A percentile compares a stretch with the other conserved stretches of the same genome.
Evolutionary conservation across 2,113 vertebrate species (phyloP).

Genomic region (Anguilla japonica): DNA sequence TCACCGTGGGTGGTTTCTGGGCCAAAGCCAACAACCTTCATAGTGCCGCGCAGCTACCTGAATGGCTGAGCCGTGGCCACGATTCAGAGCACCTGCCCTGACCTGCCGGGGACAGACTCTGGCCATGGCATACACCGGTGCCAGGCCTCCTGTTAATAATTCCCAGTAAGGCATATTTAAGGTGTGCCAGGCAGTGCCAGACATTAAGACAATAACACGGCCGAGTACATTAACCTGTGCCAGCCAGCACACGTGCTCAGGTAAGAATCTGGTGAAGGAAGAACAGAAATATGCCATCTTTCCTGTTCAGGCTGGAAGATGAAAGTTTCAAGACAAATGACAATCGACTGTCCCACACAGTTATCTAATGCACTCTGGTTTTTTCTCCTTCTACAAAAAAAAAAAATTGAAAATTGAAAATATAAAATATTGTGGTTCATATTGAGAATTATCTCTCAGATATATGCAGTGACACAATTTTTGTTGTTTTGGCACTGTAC

Average conservation of each 20-base stretch:
- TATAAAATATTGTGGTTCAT: too few relatives aligned
- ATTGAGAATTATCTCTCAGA: too few relatives aligned
- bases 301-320: not conserved
- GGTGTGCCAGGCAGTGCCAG: not conserved
- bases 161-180: not conserved
- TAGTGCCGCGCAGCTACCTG: not conserved
- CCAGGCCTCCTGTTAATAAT: not conserved
- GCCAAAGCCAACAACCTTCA: not conserved
- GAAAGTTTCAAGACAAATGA: not conserved
- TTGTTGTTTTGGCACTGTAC: too few relatives aligned
- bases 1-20: not conserved
- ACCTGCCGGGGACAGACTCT: not conserved
- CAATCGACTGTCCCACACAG: too few relatives aligned
- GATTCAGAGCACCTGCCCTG: not conserved
- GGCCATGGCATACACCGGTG: not conserved
- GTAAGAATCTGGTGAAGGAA: not conserved
- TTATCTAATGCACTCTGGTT: too few relatives aligned
- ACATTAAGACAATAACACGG: not conserved
- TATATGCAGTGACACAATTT: too few relatives aligned
- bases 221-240: not conserved
- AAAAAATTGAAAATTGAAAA: too few relatives aligned
- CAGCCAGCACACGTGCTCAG: not conserved
- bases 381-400: too few relatives aligned
- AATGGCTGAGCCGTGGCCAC: not conserved
- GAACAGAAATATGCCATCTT: too few relatives aligned